These are phyloP conservation scores for Ictalurus furcatus DNA, from an alignment of 2,113 vertebrate species.

Conservation along the genomic window DNA sequence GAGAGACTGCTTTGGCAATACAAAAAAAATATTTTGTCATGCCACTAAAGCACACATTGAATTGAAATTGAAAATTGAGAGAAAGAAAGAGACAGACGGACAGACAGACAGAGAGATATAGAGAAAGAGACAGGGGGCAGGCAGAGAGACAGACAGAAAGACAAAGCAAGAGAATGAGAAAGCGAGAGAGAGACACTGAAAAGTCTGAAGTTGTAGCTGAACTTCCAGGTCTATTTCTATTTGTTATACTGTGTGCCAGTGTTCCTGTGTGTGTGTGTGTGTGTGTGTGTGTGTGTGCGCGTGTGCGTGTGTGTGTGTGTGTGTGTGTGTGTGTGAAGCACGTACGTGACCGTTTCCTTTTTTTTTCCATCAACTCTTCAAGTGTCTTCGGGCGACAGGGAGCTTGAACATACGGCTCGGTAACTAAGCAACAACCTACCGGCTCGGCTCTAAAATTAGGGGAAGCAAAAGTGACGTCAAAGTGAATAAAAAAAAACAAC, in stretches of 20 bases:
- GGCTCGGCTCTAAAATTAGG: constrained; percentile 61
- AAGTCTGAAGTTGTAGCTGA: constrained; percentile 13
- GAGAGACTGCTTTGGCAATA: not conserved
- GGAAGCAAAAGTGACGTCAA: constrained; percentile 53
- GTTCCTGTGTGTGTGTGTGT: not conserved
- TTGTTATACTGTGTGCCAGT: constrained; percentile 29
- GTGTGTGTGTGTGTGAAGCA: constrained; percentile 12
- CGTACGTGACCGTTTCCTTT: constrained; percentile 23
- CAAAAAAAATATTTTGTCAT: too few relatives aligned
- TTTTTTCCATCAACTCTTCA: constrained; percentile 50
- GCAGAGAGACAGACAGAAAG: not conserved
- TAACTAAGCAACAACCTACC: constrained; percentile 60
- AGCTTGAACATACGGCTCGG: constrained; percentile 54
- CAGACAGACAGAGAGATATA: not conserved
- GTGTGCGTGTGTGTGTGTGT: constrained; percentile 25
- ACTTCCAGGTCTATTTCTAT: constrained; percentile 20
- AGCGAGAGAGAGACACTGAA: not conserved
- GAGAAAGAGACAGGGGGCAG: not conserved
- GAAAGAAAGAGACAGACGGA: not conserved
- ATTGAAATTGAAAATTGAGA: too few relatives aligned
- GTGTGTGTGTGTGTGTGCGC: constrained; percentile 28
- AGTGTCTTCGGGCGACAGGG: constrained; percentile 53
- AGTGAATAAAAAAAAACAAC: constrained; percentile 35
- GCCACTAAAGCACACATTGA: too few relatives aligned
- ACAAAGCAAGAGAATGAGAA: not conserved